Base-by-base conservation (phyloP, 2,113 vertebrate genomes). In the Rhadina sibilatrix region DNA sequence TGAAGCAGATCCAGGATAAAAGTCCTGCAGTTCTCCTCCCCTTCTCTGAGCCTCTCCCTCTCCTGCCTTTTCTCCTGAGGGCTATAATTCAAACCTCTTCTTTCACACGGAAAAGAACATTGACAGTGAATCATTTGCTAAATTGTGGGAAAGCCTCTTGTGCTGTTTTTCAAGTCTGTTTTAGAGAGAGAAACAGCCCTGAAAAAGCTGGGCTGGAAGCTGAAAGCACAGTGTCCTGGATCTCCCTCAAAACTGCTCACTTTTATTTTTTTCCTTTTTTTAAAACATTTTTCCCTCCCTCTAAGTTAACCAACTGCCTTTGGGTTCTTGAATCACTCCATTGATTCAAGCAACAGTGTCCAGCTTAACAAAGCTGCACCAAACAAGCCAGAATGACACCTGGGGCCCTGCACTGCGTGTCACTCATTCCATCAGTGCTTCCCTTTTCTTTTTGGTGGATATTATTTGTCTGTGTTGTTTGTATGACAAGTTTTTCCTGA, bases 1-100 rank as follows among this genome's bases (percentile, higher is more conserved):
- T 3, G 97, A 98, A 96, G 98, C 92, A 97, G 98, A 98, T 98
- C 98, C 98, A 98, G 98, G 97, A 98, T 97, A 61, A 57, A 74
- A 47, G 17, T 50, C 56, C 57, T 63, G 54, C 42, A 69, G 1
- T 11, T 57, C 42, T 54, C n/a, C n/a, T n/a, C 64, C 35, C n/a
- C 21, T 50, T 27, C 66, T 59, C n/a, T 19, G 17, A 76, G 68
- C 59, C 33, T 56, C 40, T 74, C 15, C 24, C 68, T 89, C 79
- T 64, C 11, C 60, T 63, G n/a, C 24, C 21, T 46, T 68, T 81
- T 44, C 40, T 61, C 74, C 63, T 8, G 4, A 31, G 35, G 33
- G 6, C 16, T 66, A 0, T 4, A 40, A 59, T 64, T 87, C 56
- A 72, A 84, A 53, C 28, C 11, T 4, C 20, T 72, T 38, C 33